Evolutionary conservation across 2,888 invertebrate genomes (phyloP), one percentile per base, ranked within the genome.

Genomic region (Argyresthia albistria): DNA sequence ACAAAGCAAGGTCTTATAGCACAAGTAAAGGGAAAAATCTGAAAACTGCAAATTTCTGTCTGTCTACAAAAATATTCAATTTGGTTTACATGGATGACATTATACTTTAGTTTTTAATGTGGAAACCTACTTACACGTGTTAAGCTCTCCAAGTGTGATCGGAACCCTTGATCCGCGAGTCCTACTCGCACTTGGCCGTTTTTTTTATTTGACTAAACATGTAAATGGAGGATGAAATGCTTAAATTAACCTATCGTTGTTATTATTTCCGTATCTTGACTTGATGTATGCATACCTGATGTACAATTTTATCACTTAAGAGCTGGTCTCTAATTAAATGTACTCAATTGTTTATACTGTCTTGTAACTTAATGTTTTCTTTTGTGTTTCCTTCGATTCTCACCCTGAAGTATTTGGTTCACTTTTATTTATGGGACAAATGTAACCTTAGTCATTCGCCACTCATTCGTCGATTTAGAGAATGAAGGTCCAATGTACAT

Each of bases 271-370:
- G 25, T 25, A 6, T 4, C 6, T 6, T 25, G 2, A 25, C 25
- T 25, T 25, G 25, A 25, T 25, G 25, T 25, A 25, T 25, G 25
- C 25, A 25, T 25, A 25, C 25, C 25, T 25, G 25, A 35, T 48
- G 48, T 37, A 55, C 51, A 53, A 37, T 51, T 48, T 36, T 48
- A 36, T 46, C 16, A 52, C 46, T 36, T 73, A 74, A 62, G 86
- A 86, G 86, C 86, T 84, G 86, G 86, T 81, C 86, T 86, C 86
- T 78, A 67, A 67, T 73, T 73, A 74, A 73, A 70, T 78, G 81
- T 84, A 82, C 84, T 83, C 82, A 79, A 25, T 53, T 49, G 15
- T 50, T 49, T 50, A 50, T n/a, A 43, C 43, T 7, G 12, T n/a
- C 25, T 47, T 47, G 11, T 12, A 12, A 14, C 43, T 9, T 49